Evolutionary conservation across 1,140 invertebrate species (phyloP), one percentile per base, ranked within the genome.

Genomic region (Cylas formicarius): DNA sequence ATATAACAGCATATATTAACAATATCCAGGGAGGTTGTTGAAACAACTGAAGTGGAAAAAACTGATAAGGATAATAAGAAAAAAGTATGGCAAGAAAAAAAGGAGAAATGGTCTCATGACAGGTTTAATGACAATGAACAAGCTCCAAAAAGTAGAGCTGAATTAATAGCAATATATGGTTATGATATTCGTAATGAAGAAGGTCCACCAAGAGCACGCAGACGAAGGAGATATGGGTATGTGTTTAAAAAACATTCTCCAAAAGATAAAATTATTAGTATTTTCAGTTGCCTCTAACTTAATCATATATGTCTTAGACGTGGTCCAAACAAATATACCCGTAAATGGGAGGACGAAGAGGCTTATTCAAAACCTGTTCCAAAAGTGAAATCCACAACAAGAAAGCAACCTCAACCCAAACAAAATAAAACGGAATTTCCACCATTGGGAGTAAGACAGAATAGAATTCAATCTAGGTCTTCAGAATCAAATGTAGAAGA

Each of bases 131-230:
- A 90, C 50, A 70, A 66, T 40, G 77, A 80, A 36, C 83, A 95
- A 71, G 77, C 79, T 33, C 92, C 93, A 2, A 97, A 97, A 67
- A 81, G 81, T 16, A 75, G 81, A 6, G 78, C 90, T 20, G 93
- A 97, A 70, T 62, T 97, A 4, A 78, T 94, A 31, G 76, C 82
- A 2, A 74, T 85, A 24, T 97, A 97, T 67, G 93, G 93, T 3
- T 97, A 96, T 68, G 92, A 97, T 60, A 97, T 97, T 37, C 70
- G 91, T 34, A 87, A 84, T 55, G 87, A 93, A 67, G 90, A 95
- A 62, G 87, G 87, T 0, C 84, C 90, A 11, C 90, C 90, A 7
- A 77, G 89, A 55, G 87, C 88, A 0, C 71, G 89, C 33, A 78
- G 89, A 53, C 79, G 87, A 46, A 72, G 87, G 52, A 71, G 85